Percentiles rank a stretch among this genome's conserved stretches.
Conservation (phyloP, 2,888 invertebrate species). For the Machimus atricapillus region DNA sequence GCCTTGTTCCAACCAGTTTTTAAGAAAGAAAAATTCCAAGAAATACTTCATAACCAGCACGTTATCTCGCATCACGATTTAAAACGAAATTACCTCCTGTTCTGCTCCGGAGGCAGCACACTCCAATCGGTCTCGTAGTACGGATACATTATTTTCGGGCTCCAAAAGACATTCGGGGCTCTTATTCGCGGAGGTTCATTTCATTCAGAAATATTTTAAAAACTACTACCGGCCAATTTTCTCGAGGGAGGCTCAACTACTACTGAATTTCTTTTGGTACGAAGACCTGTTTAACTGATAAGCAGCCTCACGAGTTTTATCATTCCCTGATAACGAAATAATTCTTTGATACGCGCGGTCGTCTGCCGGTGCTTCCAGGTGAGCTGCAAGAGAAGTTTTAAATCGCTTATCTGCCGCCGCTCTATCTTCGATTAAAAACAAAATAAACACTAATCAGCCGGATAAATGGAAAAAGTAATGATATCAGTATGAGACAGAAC, state of each 20-base stretch:
- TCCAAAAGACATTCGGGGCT: background rate
- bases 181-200: background rate
- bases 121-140: slow-evolving; percentile 71
- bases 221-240: background rate
- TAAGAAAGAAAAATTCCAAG: background rate
- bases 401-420: slow-evolving; percentile 87
- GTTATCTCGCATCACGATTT: background rate
- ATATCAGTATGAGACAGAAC: background rate
- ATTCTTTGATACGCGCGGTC: background rate
- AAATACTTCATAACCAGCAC: background rate
- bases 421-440: slow-evolving; percentile 72
- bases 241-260: background rate
- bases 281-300: background rate
- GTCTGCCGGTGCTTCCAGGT: background rate
- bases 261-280: background rate
- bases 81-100: slow-evolving; percentile 71
- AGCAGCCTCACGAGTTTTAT: background rate
- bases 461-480: background rate
- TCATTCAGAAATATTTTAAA: background rate
- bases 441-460: background rate
- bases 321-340: background rate
- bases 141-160: slow-evolving; percentile 28
- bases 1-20: background rate
- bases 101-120: slow-evolving; percentile 83
- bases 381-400: slow-evolving; percentile 55